These are phyloP conservation scores for Hydrolagus colliei DNA, from an alignment of 2,797 vertebrate genomes.

Conservation along the genomic window DNA sequence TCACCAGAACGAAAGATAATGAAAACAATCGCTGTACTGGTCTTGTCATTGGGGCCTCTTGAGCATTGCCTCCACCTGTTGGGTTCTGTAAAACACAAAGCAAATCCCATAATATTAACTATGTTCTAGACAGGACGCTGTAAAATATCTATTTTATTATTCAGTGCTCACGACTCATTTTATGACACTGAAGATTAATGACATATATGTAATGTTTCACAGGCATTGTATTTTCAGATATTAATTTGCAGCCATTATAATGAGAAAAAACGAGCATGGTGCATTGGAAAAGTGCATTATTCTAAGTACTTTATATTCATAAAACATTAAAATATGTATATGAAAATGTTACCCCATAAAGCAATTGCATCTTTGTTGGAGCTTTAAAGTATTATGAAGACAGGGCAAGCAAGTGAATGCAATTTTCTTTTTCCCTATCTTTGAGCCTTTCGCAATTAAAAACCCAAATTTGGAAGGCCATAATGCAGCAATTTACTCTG, in stretches of 20 bases:
- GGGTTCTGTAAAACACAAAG: background rate
- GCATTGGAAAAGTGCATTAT: background rate
- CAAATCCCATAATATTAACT: constrained; percentile 10
- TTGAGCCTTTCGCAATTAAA: background rate
- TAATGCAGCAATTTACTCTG: too few relatives aligned
- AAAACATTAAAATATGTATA: background rate
- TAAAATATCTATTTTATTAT: constrained; percentile 23
- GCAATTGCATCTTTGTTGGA: too few relatives aligned
- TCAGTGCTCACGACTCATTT: background rate
- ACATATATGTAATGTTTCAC: background rate
- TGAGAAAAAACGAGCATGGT: background rate
- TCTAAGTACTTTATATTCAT: background rate
- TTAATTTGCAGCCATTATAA: constrained; percentile 1
- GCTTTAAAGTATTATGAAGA: background rate
- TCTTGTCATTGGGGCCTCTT: constrained; percentile 5
- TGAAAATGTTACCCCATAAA: background rate
- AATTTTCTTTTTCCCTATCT: background rate
- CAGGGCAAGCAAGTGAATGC: background rate
- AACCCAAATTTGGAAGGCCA: too few relatives aligned
- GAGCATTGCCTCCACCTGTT: background rate
- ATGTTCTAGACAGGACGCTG: background rate
- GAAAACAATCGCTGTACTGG: background rate
- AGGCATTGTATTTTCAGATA: background rate
- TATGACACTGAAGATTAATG: background rate
- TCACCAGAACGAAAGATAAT: constrained; percentile 4